Base-by-base conservation (phyloP, 2,797 vertebrate genomes). In the Notolepis coatsorum region DNA sequence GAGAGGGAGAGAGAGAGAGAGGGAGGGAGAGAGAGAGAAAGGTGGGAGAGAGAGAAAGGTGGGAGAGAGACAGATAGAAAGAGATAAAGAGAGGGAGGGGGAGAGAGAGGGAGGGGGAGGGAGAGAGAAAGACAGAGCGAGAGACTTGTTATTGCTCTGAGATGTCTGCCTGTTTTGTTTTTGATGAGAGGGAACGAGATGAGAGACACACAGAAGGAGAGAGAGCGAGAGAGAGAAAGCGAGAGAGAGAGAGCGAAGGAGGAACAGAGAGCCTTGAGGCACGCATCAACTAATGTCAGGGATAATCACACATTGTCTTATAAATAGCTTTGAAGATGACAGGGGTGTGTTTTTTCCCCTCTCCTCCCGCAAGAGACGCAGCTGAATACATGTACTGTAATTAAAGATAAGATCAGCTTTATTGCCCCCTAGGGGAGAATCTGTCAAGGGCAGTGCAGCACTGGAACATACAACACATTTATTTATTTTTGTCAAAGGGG, bases 251-350 rank as follows among this genome's bases (percentile, higher is more conserved):
- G n/a, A n/a, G n/a, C n/a, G n/a, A 31, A 7, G 17, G 38, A 41
- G 43, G 25, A 9, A 46, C 20, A 77, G 72, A 69, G 65, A 74
- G 88, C 89, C 89, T 90, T 77, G 77, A 88, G 89, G 88, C 85
- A 84, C 82, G 84, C 88, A 88, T 89, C 89, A 89, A 89, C 71
- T 84, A 89, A 88, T 89, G 89, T 91, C 88, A 88, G 77, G 81
- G 84, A 89, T 89, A 90, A 91, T 91, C 87, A 90, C 84, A 89
- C 88, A 88, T 88, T 80, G 85, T 84, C 89, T 88, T 89, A 88
- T 35, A 90, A 90, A 90, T 89, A 90, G 84, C 88, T 87, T 86
- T 87, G 85, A 86, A 87, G 86, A 88, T 86, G 75, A 84, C 85
- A 86, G 78, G 67, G 55, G 65, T 65, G 48, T 45, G 13, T 17